Base-by-base conservation (phyloP, 2,888 invertebrate species). In the Nemotelus nigrinus region DNA sequence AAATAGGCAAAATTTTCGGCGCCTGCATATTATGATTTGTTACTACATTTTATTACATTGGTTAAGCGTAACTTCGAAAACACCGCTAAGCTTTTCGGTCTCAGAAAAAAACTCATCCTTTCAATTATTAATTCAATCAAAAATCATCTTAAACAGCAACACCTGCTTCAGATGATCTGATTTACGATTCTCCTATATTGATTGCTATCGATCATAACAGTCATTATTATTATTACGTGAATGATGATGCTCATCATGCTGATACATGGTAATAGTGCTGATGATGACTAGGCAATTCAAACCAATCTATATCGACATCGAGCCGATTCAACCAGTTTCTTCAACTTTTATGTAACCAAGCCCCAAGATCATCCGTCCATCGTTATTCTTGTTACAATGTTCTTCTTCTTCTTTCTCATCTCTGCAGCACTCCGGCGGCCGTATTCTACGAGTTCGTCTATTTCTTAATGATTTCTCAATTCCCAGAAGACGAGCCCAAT, bases 341-440 rank as follows among this genome's bases (percentile, higher is more conserved):
- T 53, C 50, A 68, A 55, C 55, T 53, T 43, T 70, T 70, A 55
- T 70, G 70, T 70, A 70, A 70, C 50, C 70, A 58, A 70, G 55
- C 70, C 70, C 6, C 70, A 70, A 70, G 55, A 70, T 70, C 53
- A 70, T 70, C 70, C 43, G 55, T 55, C 55, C 43, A 10, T 63
- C 25, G 5, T 48, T 67, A 7, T 4, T 25, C 25, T 25, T 25
- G 25, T 25, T 25, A 25, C 25, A 25, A 25, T 65, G 10, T 65
- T 47, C 55, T 70, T 43, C 3, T 3, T 63, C 43, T 63, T 2
- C 43, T 5, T 63, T 41, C 5, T 41, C 25, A 10, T 57, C 10
- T n/a, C 48, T 67, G 45, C 67, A 39, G 2, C 4, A 41, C 58
- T 7, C 25, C 44, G 45, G 47, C 47, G 65, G 4, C 25, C 2